phyloP scores from a whole-genome alignment of 2,888 invertebrate species.

The Zonitis immaculata region DNA sequence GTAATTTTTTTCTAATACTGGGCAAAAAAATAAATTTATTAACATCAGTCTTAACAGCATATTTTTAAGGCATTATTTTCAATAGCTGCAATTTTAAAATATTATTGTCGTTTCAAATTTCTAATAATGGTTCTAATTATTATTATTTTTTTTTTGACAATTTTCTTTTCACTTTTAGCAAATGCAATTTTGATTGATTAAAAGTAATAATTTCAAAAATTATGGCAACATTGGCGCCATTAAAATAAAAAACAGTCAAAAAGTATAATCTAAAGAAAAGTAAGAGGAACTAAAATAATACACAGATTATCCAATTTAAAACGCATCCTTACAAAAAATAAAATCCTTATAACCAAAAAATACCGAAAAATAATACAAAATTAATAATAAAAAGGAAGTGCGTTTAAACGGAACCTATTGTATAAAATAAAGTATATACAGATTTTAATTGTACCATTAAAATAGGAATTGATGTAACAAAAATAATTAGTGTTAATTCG shows the following conservation, averaged over 20 bases:
- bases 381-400: too few relatives aligned
- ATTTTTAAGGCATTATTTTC: not conserved
- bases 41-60: not conserved
- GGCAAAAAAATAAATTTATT: not conserved
- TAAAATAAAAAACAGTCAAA: not conserved
- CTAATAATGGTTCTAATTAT: too few relatives aligned
- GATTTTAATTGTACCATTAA: constrained; percentile 33
- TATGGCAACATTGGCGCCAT: not conserved
- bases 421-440: constrained; percentile 26
- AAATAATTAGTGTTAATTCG: constrained; percentile 4
- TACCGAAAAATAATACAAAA: too few relatives aligned
- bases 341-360: too few relatives aligned
- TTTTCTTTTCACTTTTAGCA: not conserved
- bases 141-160: not conserved
- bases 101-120: not conserved
- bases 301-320: not conserved
- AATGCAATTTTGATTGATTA: not conserved
- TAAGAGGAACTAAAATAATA: not conserved
- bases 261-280: not conserved
- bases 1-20: not conserved
- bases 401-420: constrained; percentile 26
- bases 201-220: not conserved
- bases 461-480: constrained; percentile 24
- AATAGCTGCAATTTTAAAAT: not conserved
- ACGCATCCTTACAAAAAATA: not conserved